Evolutionary conservation across 1,140 invertebrate species (phyloP).

Genomic region (Drosophila tropicalis): DNA sequence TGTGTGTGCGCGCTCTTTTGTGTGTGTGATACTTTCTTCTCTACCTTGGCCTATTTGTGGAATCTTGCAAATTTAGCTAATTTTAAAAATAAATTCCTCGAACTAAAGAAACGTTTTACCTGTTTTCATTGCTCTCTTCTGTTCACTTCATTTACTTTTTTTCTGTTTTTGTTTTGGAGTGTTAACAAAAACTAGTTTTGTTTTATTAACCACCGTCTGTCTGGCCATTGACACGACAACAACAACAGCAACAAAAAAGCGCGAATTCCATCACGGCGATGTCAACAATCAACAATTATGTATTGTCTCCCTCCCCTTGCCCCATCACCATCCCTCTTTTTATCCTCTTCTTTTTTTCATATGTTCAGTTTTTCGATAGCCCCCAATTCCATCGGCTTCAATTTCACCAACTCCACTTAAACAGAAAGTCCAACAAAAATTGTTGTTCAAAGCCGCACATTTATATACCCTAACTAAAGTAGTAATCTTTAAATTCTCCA

Average conservation of each 20-base stretch:
- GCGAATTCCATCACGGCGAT: slow-evolving; percentile 39
- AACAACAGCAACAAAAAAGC: slow-evolving; percentile 28
- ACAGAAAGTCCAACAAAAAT: slow-evolving; percentile 2
- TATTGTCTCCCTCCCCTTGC: slow-evolving; percentile 2
- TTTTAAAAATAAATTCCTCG: slow-evolving; percentile 42
- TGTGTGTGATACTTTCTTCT: slow-evolving; percentile 14
- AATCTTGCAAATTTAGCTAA: slow-evolving; percentile 25
- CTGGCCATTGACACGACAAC: slow-evolving; percentile 44
- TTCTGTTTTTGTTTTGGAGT: neutral
- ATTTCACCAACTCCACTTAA: slow-evolving; percentile 39
- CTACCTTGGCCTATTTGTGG: slow-evolving; percentile 17
- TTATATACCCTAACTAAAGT: neutral
- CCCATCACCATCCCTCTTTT: neutral
- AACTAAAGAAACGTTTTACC: slow-evolving; percentile 21
- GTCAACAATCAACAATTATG: slow-evolving; percentile 40
- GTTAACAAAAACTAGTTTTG: slow-evolving; percentile 60
- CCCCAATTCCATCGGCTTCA: slow-evolving; percentile 11
- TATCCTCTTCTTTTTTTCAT: slow-evolving; percentile 20
- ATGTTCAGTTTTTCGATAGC: neutral
- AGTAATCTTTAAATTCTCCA: too few relatives aligned
- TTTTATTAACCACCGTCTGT: slow-evolving; percentile 32
- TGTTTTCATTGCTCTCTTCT: slow-evolving; percentile 18
- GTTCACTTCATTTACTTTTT: slow-evolving; percentile 22
- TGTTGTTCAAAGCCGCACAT: neutral
- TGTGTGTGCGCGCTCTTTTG: neutral